Percentiles rank a stretch among this genome's conserved stretches.
phyloP scores from a whole-genome alignment of 1,140 invertebrate species.

The Harlomillsia oculata region DNA sequence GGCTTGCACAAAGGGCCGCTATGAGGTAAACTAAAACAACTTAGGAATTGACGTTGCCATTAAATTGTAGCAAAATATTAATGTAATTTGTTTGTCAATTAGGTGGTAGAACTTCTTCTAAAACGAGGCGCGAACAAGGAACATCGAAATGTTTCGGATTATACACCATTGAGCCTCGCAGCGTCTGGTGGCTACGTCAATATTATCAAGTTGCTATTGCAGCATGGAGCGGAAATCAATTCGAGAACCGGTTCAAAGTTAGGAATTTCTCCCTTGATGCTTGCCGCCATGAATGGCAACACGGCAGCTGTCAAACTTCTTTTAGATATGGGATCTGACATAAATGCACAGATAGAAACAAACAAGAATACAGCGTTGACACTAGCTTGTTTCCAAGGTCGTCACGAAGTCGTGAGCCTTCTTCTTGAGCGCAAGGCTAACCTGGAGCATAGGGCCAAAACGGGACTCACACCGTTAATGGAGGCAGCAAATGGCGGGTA shows the following conservation, averaged over 20 bases:
- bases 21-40: constrained; percentile 56
- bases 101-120: constrained; percentile 86
- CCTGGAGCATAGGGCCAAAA: constrained; percentile 98
- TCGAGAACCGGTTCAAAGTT: constrained; percentile 93
- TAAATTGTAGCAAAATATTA: constrained; percentile 19
- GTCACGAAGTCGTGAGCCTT: constrained; percentile 93
- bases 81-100: too few species aligned
- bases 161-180: constrained; percentile 93
- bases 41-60: constrained; percentile 17
- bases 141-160: constrained; percentile 98
- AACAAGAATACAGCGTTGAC: constrained; percentile 98
- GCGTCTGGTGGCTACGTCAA: constrained; percentile 98
- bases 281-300: constrained; percentile 99
- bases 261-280: constrained; percentile 96
- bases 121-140: constrained; percentile 89
- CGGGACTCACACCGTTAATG: constrained; percentile 96
- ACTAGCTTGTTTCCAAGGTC: constrained; percentile 96
- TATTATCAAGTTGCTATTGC: constrained; percentile 86
- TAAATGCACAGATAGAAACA: constrained; percentile 99
- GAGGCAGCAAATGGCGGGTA: constrained; percentile 98
- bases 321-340: constrained; percentile 95
- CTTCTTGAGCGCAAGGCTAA: constrained; percentile 94
- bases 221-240: constrained; percentile 94
- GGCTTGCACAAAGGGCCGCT: constrained; percentile 92
- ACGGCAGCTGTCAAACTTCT: constrained; percentile 80